These are phyloP conservation scores for Eristalinus aeneus DNA, from an alignment of 2,888 invertebrate genomes.

Conservation along the genomic window DNA sequence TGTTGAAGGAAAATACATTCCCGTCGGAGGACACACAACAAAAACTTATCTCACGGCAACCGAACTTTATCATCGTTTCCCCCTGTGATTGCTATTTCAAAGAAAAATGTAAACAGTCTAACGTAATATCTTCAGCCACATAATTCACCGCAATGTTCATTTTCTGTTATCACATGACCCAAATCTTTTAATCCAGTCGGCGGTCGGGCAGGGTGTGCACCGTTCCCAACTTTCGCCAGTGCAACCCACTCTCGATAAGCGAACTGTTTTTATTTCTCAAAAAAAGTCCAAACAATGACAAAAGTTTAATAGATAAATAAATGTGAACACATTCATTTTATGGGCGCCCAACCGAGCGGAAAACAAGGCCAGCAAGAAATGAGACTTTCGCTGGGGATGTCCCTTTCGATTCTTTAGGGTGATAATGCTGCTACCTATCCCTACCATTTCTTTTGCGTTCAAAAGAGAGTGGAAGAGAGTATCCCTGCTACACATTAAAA, in stretches of 20 bases:
- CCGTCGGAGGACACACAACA: not conserved
- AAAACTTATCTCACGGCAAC: not conserved
- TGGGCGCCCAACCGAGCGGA: conserved; percentile 8
- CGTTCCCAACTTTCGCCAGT: not conserved
- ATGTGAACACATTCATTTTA: conserved; percentile 39
- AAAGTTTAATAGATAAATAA: conserved; percentile 59
- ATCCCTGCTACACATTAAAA: conserved; percentile 32
- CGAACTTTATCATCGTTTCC: conserved; percentile 25
- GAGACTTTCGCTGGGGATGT: conserved; percentile 4
- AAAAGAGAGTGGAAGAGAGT: not conserved
- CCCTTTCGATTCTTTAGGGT: not conserved
- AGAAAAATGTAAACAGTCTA: conserved; percentile 36
- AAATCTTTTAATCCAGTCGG: conserved; percentile 31
- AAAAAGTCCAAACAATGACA: conserved; percentile 26
- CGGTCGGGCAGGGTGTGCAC: not conserved
- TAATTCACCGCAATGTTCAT: conserved; percentile 43
- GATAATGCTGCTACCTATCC: not conserved
- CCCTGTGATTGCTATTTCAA: conserved; percentile 2
- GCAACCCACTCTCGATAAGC: not conserved
- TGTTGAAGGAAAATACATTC: not conserved
- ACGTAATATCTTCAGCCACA: conserved; percentile 26
- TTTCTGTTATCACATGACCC: conserved; percentile 21
- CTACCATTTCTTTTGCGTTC: conserved; percentile 8
- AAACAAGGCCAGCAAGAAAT: conserved; percentile 3
- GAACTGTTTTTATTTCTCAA: no score